Percentiles rank a stretch among this genome's conserved stretches.
phyloP scores from a whole-genome alignment of 2,888 invertebrate genomes.

The Lycophotia porphyrea region DNA sequence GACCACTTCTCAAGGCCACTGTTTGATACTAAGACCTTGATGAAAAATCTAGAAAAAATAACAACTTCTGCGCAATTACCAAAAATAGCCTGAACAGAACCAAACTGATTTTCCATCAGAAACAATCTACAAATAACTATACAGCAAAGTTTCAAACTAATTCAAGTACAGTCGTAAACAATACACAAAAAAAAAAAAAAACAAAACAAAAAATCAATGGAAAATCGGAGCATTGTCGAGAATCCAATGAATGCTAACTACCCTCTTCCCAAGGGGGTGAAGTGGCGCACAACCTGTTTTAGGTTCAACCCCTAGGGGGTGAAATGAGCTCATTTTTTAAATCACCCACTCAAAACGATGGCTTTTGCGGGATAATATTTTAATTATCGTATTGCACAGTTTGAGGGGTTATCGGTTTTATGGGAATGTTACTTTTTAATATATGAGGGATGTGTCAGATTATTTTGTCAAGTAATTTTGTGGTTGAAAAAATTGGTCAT shows the following conservation, averaged over 20 bases:
- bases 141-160: constrained; percentile 26
- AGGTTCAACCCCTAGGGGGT: constrained; percentile 56
- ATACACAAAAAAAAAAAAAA: constrained; percentile 43
- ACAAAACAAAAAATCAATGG: constrained; percentile 42
- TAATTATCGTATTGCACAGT: constrained; percentile 60
- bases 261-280: constrained; percentile 41
- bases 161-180: constrained; percentile 35
- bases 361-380: constrained; percentile 59
- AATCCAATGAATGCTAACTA: constrained; percentile 53
- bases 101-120: neutral
- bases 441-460: constrained; percentile 38
- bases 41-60: neutral
- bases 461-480: constrained; percentile 23
- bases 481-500: constrained; percentile 27
- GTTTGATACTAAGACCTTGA: too few species aligned
- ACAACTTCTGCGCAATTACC: neutral
- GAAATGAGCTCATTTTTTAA: constrained; percentile 63
- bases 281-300: constrained; percentile 69
- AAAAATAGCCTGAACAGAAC: neutral
- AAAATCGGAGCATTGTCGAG: constrained; percentile 46
- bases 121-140: constrained; percentile 2
- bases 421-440: constrained; percentile 48
- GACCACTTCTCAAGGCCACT: too few species aligned
- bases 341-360: constrained; percentile 60
- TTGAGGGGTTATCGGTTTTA: constrained; percentile 28